A percentile compares a stretch with the other conserved stretches of the same genome.
Conservation (phyloP, 2,797 vertebrate species). For the Aselliscus stoliczkanus region DNA sequence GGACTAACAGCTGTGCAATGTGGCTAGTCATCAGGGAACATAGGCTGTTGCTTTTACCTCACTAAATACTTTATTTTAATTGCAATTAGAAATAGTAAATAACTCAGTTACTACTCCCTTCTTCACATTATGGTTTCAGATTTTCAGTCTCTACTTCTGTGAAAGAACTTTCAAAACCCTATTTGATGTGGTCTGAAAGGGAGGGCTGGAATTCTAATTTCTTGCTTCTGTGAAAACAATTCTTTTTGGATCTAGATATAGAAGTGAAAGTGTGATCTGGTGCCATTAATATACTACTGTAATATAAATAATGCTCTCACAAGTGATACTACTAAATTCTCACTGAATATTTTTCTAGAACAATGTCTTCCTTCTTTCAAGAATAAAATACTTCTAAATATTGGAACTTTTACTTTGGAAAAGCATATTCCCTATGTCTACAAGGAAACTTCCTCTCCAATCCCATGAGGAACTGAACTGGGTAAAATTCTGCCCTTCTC, state of each 20-base stretch:
- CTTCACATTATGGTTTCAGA: neutral
- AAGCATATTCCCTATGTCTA: neutral
- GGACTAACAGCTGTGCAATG: conserved; percentile 21
- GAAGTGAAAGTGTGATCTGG: neutral
- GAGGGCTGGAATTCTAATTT: neutral
- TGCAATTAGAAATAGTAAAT: conserved; percentile 3
- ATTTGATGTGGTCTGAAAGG: neutral
- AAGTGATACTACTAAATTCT: neutral
- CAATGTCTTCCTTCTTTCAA: neutral
- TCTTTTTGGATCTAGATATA: neutral
- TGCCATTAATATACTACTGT: neutral
- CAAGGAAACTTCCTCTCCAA: neutral
- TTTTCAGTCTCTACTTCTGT: neutral
- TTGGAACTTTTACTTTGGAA: neutral
- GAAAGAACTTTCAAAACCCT: neutral
- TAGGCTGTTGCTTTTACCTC: neutral
- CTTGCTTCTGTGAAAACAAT: neutral
- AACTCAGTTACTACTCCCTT: neutral
- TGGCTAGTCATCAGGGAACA: neutral
- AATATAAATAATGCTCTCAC: neutral
- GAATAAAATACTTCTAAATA: neutral
- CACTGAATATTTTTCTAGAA: neutral
- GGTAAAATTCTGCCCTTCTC: neutral
- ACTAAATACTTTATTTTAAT: conserved; percentile 46
- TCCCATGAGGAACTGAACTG: neutral